Conservation (phyloP, 23 tunicate genomes). For the Halocynthia aurantium region DNA sequence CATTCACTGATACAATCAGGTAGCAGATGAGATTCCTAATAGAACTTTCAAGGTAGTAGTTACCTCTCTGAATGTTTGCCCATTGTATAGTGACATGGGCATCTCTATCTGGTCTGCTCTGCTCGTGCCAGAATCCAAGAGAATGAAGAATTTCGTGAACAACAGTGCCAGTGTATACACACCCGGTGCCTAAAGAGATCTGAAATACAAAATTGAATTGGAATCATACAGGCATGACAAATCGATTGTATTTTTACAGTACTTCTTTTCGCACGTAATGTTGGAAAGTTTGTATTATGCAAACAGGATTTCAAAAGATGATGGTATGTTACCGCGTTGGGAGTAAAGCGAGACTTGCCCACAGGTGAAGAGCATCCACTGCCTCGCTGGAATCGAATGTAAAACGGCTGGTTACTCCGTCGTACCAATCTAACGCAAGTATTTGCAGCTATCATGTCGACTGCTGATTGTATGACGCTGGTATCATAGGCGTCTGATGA, state of each 20-base stretch:
- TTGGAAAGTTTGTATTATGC: too few relatives aligned
- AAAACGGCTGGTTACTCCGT: slow-evolving; percentile 1
- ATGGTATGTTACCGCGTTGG: slow-evolving; percentile 19
- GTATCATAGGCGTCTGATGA: not conserved
- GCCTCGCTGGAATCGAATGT: slow-evolving; percentile 37
- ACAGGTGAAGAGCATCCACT: slow-evolving; percentile 67
- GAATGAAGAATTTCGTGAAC: slow-evolving; percentile 51
- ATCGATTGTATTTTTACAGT: not conserved
- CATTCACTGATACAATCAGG: not conserved
- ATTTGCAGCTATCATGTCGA: slow-evolving; percentile 7
- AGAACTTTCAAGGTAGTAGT: not conserved
- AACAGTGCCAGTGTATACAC: slow-evolving; percentile 34
- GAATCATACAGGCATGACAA: not conserved
- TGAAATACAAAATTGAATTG: slow-evolving; percentile 3
- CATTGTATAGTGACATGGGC: slow-evolving; percentile 12
- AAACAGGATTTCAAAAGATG: not conserved
- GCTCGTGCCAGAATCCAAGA: slow-evolving; percentile 59
- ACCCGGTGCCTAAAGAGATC: slow-evolving; percentile 42
- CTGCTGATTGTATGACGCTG: slow-evolving; percentile 6
- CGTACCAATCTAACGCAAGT: slow-evolving; percentile 24
- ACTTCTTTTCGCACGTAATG: not conserved
- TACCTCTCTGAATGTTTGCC: slow-evolving; percentile 17
- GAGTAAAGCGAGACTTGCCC: slow-evolving; percentile 18
- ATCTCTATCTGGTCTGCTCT: slow-evolving; percentile 47
- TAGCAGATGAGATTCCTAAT: not conserved